Base-by-base conservation (phyloP, 2,888 invertebrate species). In the Amblyjoppa fuscipennis region DNA sequence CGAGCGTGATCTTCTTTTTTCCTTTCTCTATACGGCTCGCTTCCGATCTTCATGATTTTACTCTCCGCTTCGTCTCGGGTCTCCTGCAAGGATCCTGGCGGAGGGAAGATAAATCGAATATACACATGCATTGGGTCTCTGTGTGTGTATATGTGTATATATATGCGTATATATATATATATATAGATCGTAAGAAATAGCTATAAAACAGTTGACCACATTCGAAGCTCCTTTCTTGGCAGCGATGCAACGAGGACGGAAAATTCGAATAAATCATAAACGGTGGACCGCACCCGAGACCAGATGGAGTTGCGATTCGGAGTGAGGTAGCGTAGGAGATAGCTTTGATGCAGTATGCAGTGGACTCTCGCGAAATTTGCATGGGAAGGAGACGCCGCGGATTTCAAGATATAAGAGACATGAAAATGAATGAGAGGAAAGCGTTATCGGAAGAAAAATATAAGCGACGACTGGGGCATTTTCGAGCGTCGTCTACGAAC, bases 201-300 rank as follows among this genome's bases (percentile, higher is more conserved):
- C 20, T 25, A 59, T 59, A 59, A 59, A 59, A 59, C 59, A 25
- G 28, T 59, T 59, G 59, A 59, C 59, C 59, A 59, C 59, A 28
- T 59, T 25, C 25, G 59, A 28, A 59, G 28, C 59, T 59, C 59
- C 28, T 59, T 59, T 28, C 59, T 49, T 64, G 75, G 75, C 61
- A 61, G 28, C 59, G 74, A 45, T 59, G 84, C 71, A 81, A 73
- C 75, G 79, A 9, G 69, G 56, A 68, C 70, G 11, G 51, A 77
- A 77, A 77, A 81, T 75, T 81, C 73, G 77, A 86, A 84, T 81
- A 83, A 84, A 86, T 86, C 84, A 77, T 74, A 81, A 84, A 86
- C 69, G 81, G 69, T 81, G 81, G 77, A 75, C 73, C 81, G 81
- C 84, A 64, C 78, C 59, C 84, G 74, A 78, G 84, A 81, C 73